Percentiles rank a stretch among this genome's conserved stretches.
phyloP scores from a whole-genome alignment of 2,113 vertebrate species.

The Asarcornis scutulata region DNA sequence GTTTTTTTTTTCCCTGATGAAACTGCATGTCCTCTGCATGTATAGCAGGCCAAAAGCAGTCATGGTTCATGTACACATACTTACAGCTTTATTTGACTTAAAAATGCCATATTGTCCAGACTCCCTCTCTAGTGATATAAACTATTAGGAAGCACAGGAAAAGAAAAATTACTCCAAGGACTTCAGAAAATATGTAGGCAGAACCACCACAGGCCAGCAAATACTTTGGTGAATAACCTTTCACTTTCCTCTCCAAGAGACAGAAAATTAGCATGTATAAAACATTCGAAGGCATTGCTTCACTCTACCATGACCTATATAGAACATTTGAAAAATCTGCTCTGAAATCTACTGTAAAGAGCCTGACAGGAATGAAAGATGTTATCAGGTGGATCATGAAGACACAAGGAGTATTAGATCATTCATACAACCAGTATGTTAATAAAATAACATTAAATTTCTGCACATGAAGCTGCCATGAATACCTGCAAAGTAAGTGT shows the following conservation, averaged over 20 bases:
- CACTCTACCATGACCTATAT: neutral
- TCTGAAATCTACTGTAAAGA: neutral
- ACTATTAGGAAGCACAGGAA: neutral
- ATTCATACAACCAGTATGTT: neutral
- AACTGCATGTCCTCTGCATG: neutral
- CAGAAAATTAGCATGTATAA: neutral
- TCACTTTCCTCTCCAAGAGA: neutral
- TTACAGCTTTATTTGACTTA: neutral
- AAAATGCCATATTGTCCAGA: neutral
- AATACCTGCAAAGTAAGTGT: neutral
- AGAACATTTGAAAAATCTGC: neutral
- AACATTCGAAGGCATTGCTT: neutral
- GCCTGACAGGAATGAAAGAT: neutral
- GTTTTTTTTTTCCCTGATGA: neutral
- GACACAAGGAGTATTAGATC: neutral
- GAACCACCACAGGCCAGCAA: fast-evolving
- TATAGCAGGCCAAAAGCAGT: neutral
- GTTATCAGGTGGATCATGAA: neutral
- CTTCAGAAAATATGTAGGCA: neutral
- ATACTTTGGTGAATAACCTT: neutral
- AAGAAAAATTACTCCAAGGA: neutral
- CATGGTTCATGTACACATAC: neutral
- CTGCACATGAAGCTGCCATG: neutral
- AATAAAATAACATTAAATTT: neutral
- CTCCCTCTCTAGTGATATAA: neutral